Conservation (phyloP, 1,140 invertebrate genomes). For the Homalodisca vitripennis region DNA sequence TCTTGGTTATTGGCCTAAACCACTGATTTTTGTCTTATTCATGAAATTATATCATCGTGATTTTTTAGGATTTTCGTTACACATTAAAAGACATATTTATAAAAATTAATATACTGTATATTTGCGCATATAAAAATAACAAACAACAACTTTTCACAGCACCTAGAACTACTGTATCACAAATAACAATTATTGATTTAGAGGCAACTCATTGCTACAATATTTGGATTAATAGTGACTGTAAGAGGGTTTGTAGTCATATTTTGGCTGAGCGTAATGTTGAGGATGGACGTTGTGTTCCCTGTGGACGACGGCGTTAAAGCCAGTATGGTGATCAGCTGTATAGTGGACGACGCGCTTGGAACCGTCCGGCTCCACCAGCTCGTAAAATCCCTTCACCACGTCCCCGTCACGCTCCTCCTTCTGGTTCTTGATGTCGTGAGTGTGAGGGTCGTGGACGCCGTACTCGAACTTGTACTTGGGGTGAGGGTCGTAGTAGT, state of each 20-base stretch:
- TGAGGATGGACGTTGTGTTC: slow-evolving; percentile 28
- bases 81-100: too few relatives aligned
- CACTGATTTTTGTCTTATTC: too few relatives aligned
- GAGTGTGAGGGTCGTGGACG: slow-evolving; percentile 55
- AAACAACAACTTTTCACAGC: too few relatives aligned
- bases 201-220: too few relatives aligned
- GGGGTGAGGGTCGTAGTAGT: slow-evolving; percentile 31
- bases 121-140: too few relatives aligned
- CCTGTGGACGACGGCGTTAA: slow-evolving; percentile 25
- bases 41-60: too few relatives aligned
- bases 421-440: slow-evolving; percentile 57
- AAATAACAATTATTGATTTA: too few relatives aligned
- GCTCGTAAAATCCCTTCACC: slow-evolving; percentile 28
- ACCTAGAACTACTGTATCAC: too few relatives aligned
- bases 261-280: background rate
- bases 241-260: slow-evolving; percentile 12
- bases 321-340: slow-evolving; percentile 24
- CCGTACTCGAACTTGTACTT: slow-evolving; percentile 55
- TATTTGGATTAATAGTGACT: too few relatives aligned
- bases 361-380: slow-evolving; percentile 42
- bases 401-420: slow-evolving; percentile 55
- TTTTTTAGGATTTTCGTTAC: too few relatives aligned
- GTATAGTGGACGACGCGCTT: slow-evolving; percentile 38
- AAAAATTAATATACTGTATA: too few relatives aligned
- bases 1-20: too few relatives aligned